Percentiles rank a stretch among this genome's conserved stretches.
Conservation (phyloP, 2,888 invertebrate genomes). For the Chironomus tentans region DNA sequence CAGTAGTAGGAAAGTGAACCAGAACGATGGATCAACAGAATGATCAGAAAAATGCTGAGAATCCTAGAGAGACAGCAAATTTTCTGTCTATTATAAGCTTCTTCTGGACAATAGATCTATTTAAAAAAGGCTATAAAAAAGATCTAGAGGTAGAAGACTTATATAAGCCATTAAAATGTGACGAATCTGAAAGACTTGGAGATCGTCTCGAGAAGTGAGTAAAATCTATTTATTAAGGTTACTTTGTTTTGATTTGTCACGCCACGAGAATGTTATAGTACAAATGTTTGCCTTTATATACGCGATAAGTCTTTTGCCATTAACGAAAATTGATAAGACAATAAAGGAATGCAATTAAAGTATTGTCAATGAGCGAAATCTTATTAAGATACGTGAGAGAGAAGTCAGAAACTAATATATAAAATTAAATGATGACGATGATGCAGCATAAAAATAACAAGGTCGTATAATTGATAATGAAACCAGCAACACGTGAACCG, state of each 20-base stretch:
- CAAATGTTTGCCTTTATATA: too few relatives aligned
- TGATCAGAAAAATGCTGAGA: conserved; percentile 36
- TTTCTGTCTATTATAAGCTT: conserved; percentile 42
- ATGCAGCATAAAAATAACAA: conserved; percentile 3
- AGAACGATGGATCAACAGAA: conserved; percentile 23
- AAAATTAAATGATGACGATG: neutral
- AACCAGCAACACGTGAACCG: conserved; percentile 11
- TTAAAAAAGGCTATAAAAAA: conserved; percentile 44
- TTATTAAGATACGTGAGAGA: neutral
- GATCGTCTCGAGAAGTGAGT: conserved; percentile 45
- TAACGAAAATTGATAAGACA: neutral
- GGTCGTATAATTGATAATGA: conserved; percentile 10
- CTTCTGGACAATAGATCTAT: conserved; percentile 47
- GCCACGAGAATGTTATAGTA: too few relatives aligned
- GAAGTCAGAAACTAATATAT: neutral
- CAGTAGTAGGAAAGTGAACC: neutral
- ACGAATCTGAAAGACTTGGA: conserved; percentile 44
- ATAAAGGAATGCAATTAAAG: neutral
- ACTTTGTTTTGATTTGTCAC: too few relatives aligned
- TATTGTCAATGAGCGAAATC: neutral
- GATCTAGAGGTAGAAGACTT: conserved; percentile 45
- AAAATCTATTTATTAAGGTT: neutral
- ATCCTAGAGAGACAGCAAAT: conserved; percentile 45
- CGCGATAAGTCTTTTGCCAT: too few relatives aligned
- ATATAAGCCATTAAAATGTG: conserved; percentile 42